Evolutionary conservation across 2,888 invertebrate species (phyloP), one percentile per base, ranked within the genome.

Genomic region (Rambutsinella grinnellia): DNA sequence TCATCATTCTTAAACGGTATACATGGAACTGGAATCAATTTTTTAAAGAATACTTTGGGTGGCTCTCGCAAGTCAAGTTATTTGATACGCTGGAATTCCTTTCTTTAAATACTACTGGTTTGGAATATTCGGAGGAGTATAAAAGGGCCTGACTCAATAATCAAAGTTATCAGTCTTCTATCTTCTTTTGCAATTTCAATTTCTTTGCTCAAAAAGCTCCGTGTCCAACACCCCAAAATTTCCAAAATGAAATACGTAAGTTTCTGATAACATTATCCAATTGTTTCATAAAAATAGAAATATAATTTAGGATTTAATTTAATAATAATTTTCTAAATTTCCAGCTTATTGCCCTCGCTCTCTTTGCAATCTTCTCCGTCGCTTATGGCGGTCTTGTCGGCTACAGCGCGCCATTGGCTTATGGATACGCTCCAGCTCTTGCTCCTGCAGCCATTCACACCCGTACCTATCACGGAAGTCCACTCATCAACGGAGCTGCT

Each of bases 321-420:
- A 36, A 36, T 8, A 8, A 13, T 36, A 13, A 36, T 5, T 5
- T 36, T 36, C 13, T 36, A 36, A 36, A 36, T 36, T 36, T 36
- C 13, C 36, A 3, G 19, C 47, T 60, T 58, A 21, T 70, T 36
- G 69, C 69, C 46, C 61, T 70, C 24, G 69, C 69, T 46, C 61
- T 70, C 21, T 70, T 70, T 53, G 69, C 69, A 27, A 54, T 70
- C 24, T 61, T 58, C 54, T 61, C 69, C 24, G 69, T 70, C 47
- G 69, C 69, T 5, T 70, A 61, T 36, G 61, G 26, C 3, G 68
- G 68, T 21, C 27, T 61, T 26, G 69, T 58, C 1, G 67, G 27
- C 17, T 36, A 36, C 36, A 36, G 36, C 13, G 36, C 36, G 36
- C 36, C 36, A 36, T 8, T 36, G 3, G 49, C 49, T 17, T 44